Base-by-base conservation (phyloP, 2,888 invertebrate genomes). In the Dryomyza anilis region DNA sequence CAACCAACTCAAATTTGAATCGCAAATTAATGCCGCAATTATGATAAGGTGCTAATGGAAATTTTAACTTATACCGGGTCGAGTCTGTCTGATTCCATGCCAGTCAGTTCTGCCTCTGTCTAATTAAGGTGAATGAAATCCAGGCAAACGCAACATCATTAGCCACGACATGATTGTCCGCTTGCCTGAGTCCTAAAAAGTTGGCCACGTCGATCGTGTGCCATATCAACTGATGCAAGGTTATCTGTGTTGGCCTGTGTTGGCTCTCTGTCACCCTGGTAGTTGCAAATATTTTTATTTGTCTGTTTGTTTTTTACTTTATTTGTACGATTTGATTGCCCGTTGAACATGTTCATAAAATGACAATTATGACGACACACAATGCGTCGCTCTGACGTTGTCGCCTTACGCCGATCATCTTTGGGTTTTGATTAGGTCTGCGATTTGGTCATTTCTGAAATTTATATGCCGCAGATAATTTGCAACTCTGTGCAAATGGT, bases 21-120 rank as follows among this genome's bases (percentile, higher is more conserved):
- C 71, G 70, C 75, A 75, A 74, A 75, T 75, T 75, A 75, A 74
- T 74, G 74, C 74, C 66, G 73, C 74, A 74, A 75, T 74, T 75
- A 74, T 74, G 75, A 74, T 75, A 74, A 75, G 74, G 71, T 73
- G 74, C 74, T 75, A 75, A 75, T 75, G 75, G 74, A 75, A 74
- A 73, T 73, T 72, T 73, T 72, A 73, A 74, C 74, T 74, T 72
- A 71, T 68, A n/a, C n/a, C n/a, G n/a, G n/a, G n/a, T n/a, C n/a
- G n/a, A n/a, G n/a, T n/a, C n/a, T n/a, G n/a, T n/a, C n/a, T n/a
- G n/a, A n/a, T n/a, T n/a, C n/a, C n/a, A n/a, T n/a, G n/a, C n/a
- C n/a, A n/a, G n/a, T n/a, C n/a, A n/a, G n/a, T n/a, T n/a, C n/a
- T n/a, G n/a, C n/a, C n/a, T n/a, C n/a, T 23, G 27, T 30, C 27